A percentile compares a stretch with the other conserved stretches of the same genome.
These are phyloP conservation scores for Megalops cyprinoides DNA, from an alignment of 2,797 vertebrate genomes.

Conservation along the genomic window DNA sequence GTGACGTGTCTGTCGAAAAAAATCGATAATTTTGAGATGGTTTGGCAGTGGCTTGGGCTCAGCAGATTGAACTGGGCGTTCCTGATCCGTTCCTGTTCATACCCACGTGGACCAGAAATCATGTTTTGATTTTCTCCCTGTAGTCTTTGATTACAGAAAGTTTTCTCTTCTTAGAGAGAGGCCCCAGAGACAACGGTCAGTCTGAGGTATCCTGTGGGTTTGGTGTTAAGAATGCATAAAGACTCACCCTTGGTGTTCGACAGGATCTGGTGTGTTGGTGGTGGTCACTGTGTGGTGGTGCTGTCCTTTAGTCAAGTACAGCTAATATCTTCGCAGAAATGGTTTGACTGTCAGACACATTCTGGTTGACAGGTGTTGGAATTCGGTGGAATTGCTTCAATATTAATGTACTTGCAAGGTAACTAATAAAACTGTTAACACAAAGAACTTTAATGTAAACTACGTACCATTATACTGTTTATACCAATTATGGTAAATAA, in stretches of 20 bases:
- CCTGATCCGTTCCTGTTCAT: neutral
- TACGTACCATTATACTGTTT: no score
- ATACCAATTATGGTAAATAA: no score
- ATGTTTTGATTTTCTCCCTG: neutral
- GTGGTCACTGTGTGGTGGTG: neutral
- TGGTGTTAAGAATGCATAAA: no score
- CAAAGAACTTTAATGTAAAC: no score
- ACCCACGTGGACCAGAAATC: neutral
- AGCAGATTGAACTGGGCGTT: neutral
- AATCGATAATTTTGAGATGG: neutral
- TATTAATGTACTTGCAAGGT: no score
- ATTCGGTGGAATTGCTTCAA: no score
- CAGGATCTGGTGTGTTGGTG: neutral
- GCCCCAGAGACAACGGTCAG: neutral
- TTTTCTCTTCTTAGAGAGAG: constrained; percentile 19
- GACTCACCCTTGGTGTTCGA: neutral
- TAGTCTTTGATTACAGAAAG: constrained; percentile 21
- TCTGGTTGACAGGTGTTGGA: no score
- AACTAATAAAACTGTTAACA: no score
- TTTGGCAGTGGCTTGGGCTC: neutral
- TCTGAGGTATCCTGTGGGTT: no score
- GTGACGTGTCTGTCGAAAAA: no score
- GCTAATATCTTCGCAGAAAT: no score
- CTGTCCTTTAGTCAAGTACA: neutral
- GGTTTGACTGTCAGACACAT: no score